Conservation (phyloP, 37 sponge, comb jelly and placozoan genomes). For the Aplysina aerophoba region DNA sequence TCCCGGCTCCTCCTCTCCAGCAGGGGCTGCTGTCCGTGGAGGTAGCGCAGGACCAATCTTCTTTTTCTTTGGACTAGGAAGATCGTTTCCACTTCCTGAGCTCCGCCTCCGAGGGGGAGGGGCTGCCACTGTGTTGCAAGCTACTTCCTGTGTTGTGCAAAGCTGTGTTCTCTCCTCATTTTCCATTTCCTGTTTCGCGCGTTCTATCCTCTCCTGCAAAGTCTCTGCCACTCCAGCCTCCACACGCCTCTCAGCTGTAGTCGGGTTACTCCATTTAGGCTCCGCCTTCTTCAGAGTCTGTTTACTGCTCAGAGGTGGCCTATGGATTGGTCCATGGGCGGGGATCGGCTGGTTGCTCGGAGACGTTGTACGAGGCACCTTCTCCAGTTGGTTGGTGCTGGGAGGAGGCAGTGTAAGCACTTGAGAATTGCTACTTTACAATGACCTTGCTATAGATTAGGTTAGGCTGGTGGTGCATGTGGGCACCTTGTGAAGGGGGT, state of each 20-base stretch:
- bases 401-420: too few relatives aligned
- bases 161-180: not conserved
- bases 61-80: not conserved
- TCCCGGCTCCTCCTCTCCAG: too few relatives aligned
- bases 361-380: not conserved
- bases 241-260: not conserved
- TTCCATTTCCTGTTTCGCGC: not conserved
- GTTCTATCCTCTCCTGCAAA: conserved; percentile 10
- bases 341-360: not conserved
- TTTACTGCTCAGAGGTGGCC: not conserved
- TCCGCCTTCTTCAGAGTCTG: not conserved
- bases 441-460: too few relatives aligned
- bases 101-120: not conserved
- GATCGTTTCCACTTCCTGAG: not conserved
- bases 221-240: not conserved
- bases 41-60: too few relatives aligned
- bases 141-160: not conserved
- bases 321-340: not conserved
- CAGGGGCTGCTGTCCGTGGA: too few relatives aligned
- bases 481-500: conserved; percentile 20
- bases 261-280: too few relatives aligned
- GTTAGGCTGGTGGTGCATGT: too few relatives aligned
- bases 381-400: not conserved
- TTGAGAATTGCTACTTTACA: too few relatives aligned
- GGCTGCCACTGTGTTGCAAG: not conserved